A percentile compares a stretch with the other conserved stretches of the same genome.
These are phyloP conservation scores for Holothuria scabra DNA, from an alignment of 53 echinoderm and acorn worm genomes.

Conservation along the genomic window DNA sequence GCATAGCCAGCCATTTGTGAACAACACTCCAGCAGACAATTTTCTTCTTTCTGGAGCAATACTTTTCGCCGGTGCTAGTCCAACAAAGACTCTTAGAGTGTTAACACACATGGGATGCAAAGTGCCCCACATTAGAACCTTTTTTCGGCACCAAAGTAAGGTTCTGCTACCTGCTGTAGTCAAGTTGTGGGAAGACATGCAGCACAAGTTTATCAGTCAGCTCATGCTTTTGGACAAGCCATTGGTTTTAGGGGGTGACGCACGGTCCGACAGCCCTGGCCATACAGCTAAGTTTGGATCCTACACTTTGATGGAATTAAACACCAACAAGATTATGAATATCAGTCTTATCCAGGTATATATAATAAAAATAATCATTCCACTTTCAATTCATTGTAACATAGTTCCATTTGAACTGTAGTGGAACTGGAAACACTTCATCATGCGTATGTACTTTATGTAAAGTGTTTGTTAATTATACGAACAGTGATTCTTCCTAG, in stretches of 20 bases:
- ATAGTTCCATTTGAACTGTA: neutral
- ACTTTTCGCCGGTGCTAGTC: constrained; percentile 56
- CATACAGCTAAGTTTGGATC: constrained; percentile 65
- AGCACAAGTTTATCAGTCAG: neutral
- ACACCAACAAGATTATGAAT: constrained; percentile 57
- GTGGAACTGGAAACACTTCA: no score
- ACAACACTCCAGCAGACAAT: constrained; percentile 53
- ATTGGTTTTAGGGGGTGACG: constrained; percentile 59
- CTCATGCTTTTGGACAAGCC: constrained; percentile 1
- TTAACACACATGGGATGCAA: constrained; percentile 47
- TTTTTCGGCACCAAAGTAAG: constrained; percentile 37
- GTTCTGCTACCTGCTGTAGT: constrained; percentile 52
- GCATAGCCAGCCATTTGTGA: constrained; percentile 47
- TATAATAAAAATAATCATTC: no score
- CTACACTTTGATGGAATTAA: constrained; percentile 55
- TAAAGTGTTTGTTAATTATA: no score
- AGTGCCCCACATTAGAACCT: constrained; percentile 14
- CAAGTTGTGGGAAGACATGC: constrained; percentile 29
- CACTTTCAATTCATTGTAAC: neutral
- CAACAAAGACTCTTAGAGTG: constrained; percentile 50
- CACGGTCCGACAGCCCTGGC: constrained; percentile 59
- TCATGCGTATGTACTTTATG: no score
- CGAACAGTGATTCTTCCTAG: no score
- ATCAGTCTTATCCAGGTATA: constrained; percentile 64
- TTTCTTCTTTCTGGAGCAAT: constrained; percentile 57